These are phyloP conservation scores for Lindbergichthys nudifrons DNA, from an alignment of 2,797 vertebrate genomes.

Conservation along the genomic window DNA sequence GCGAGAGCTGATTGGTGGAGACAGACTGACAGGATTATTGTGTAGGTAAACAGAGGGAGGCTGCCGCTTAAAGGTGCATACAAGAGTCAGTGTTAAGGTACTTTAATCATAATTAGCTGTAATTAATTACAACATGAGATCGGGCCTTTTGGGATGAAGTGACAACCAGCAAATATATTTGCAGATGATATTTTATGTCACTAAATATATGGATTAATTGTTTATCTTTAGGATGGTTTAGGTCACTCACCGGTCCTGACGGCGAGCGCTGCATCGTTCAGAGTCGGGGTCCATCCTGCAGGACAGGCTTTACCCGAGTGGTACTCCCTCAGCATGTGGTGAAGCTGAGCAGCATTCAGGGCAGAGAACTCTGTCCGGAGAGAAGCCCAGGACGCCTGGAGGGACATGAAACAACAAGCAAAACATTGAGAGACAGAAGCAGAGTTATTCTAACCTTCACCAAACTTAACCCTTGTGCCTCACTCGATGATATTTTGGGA, in stretches of 20 bases:
- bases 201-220: background rate
- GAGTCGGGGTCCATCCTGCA: constrained; percentile 74
- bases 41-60: background rate
- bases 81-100: background rate
- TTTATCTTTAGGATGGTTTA: background rate
- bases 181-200: background rate
- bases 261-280: constrained; percentile 67
- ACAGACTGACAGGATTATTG: constrained; percentile 39
- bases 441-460: constrained; percentile 1
- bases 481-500: no score
- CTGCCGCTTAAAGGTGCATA: background rate
- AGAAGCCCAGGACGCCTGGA: constrained; percentile 81
- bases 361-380: constrained; percentile 81
- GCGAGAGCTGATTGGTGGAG: constrained; percentile 46
- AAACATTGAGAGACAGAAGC: constrained; percentile 2
- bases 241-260: constrained; percentile 75
- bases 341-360: constrained; percentile 84
- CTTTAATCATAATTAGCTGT: background rate
- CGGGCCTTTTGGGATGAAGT: no score
- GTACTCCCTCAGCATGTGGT: constrained; percentile 86
- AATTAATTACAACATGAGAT: background rate
- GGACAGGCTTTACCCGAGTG: constrained; percentile 70
- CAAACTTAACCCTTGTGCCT: background rate
- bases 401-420: constrained; percentile 10
- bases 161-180: background rate